A percentile compares a stretch with the other conserved stretches of the same genome.
Evolutionary conservation across 2,888 invertebrate species (phyloP).

Genomic region (Zaprionus bogoriensis): DNA sequence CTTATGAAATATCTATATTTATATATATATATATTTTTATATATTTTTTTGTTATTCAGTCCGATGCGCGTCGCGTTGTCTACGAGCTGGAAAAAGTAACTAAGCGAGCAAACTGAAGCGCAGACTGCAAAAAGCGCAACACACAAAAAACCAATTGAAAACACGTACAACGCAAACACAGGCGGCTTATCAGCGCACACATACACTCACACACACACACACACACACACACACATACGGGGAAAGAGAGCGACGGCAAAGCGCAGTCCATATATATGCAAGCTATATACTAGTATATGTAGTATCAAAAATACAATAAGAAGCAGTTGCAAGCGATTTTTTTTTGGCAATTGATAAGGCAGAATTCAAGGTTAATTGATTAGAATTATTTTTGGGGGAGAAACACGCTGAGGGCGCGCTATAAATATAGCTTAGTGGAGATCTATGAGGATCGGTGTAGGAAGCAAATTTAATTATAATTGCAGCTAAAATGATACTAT

Average conservation of each 20-base stretch:
- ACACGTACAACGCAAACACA: slow-evolving; percentile 37
- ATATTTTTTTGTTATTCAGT: background rate
- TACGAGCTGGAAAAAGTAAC: slow-evolving; percentile 29
- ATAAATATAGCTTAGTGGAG: background rate
- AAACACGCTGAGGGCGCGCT: slow-evolving; percentile 5
- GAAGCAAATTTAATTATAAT: too few species aligned
- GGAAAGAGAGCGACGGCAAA: slow-evolving; percentile 29
- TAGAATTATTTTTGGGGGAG: slow-evolving; percentile 26
- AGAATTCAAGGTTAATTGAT: slow-evolving; percentile 58
- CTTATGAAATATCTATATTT: background rate
- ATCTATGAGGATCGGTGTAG: too few species aligned
- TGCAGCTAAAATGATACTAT: too few species aligned
- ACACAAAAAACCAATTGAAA: slow-evolving; percentile 47
- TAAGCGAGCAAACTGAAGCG: slow-evolving; percentile 37
- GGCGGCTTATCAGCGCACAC: slow-evolving; percentile 43
- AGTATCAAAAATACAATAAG: slow-evolving; percentile 12
- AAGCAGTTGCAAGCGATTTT: slow-evolving; percentile 35
- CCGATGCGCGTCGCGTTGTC: slow-evolving; percentile 8
- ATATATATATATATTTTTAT: background rate
- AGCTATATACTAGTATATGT: slow-evolving; percentile 13
- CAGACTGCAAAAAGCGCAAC: slow-evolving; percentile 66
- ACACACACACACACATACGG: slow-evolving; percentile 4
- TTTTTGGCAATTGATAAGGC: slow-evolving; percentile 51
- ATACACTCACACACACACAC: slow-evolving; percentile 19
- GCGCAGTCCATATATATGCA: slow-evolving; percentile 39